phyloP scores from a whole-genome alignment of 2,797 vertebrate species.

The Acipenser oxyrinchus region DNA sequence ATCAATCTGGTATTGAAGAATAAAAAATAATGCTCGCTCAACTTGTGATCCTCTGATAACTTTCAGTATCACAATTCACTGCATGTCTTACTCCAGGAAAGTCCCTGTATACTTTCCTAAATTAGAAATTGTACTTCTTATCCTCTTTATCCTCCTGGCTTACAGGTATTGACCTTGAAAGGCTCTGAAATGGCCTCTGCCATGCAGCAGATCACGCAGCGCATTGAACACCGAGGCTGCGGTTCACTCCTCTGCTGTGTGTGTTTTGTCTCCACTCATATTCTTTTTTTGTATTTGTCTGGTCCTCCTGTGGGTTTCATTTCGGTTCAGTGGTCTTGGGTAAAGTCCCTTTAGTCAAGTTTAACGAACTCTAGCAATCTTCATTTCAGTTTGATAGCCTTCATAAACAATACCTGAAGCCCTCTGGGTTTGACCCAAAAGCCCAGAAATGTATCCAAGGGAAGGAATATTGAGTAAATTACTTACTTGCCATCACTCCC shows the following conservation, averaged over 20 bases:
- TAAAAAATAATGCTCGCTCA: conserved; percentile 28
- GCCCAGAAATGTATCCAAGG: neutral
- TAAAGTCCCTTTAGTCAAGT: conserved; percentile 27
- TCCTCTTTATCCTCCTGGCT: conserved; percentile 49
- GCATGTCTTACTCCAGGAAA: conserved; percentile 38
- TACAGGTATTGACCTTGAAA: conserved; percentile 59
- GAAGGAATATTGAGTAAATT: neutral
- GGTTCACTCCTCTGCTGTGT: conserved; percentile 52
- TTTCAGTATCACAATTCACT: conserved; percentile 44
- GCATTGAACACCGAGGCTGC: conserved; percentile 55
- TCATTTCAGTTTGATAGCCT: neutral
- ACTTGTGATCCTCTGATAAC: conserved; percentile 32
- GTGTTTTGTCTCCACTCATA: conserved; percentile 46
- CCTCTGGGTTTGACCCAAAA: conserved; percentile 8
- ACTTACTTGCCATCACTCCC: neutral
- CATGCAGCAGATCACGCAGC: conserved; percentile 55
- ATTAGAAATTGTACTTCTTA: conserved; percentile 55
- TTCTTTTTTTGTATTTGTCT: conserved; percentile 40
- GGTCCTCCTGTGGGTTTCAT: conserved; percentile 45
- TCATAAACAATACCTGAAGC: conserved; percentile 9
- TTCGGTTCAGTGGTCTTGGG: conserved; percentile 40
- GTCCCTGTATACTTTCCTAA: conserved; percentile 47
- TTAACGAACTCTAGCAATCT: conserved; percentile 13
- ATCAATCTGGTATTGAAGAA: too few species aligned
- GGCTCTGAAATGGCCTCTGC: conserved; percentile 58